Percentiles rank a stretch among this genome's conserved stretches.
phyloP scores from a whole-genome alignment of 2,797 vertebrate genomes.

The Cynodonichthys magdalenae region DNA sequence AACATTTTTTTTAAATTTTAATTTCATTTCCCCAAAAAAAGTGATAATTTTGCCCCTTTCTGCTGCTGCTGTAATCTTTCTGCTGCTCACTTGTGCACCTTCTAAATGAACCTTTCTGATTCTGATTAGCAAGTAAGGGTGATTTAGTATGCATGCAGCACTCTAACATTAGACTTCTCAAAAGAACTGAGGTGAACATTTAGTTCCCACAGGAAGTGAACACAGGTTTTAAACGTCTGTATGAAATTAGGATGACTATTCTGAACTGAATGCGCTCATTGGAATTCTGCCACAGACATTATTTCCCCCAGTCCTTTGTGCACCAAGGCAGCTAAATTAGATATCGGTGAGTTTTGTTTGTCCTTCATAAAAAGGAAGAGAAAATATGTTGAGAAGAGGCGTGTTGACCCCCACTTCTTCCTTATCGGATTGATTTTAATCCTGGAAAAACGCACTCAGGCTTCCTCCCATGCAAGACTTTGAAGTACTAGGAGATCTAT shows the following conservation, averaged over 20 bases:
- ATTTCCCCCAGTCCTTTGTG: background rate
- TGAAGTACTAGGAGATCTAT: too few species aligned
- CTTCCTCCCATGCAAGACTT: background rate
- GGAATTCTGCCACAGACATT: background rate
- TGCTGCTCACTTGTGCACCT: background rate
- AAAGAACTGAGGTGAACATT: conserved; percentile 1
- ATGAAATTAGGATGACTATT: conserved; percentile 9
- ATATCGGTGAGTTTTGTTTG: background rate
- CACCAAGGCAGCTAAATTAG: background rate
- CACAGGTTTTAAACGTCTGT: conserved; percentile 14
- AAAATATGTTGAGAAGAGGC: background rate
- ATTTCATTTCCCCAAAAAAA: too few species aligned
- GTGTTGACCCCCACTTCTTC: background rate
- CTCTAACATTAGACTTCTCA: conserved; percentile 7
- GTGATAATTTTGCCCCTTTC: background rate
- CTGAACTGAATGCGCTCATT: conserved; percentile 3
- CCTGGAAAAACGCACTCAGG: background rate
- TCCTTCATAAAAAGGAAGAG: conserved; percentile 4
- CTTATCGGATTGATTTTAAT: background rate
- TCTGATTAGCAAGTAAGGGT: background rate
- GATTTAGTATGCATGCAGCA: background rate
- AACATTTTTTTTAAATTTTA: too few species aligned
- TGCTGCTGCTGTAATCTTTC: background rate
- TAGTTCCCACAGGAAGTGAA: conserved; percentile 25
- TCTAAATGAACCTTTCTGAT: background rate